Percentiles rank a stretch among this genome's conserved stretches.
Conservation (phyloP, 2,113 vertebrate species). For the Actenoides lindsayi region DNA sequence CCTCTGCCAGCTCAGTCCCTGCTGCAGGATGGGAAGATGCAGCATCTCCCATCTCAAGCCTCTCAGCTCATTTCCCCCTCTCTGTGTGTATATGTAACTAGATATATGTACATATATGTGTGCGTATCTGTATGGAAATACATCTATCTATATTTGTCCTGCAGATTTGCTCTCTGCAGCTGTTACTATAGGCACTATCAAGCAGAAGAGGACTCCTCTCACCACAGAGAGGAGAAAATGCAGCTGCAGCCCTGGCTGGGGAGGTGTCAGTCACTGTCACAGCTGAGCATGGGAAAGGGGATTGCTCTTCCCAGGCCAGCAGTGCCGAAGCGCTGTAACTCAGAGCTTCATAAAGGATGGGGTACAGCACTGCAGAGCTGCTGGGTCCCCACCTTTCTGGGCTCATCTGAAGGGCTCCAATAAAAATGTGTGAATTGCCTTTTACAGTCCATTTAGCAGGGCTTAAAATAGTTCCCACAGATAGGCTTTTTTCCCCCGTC, state of each 20-base stretch:
- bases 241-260: background rate
- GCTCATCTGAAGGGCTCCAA: background rate
- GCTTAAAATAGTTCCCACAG: background rate
- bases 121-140: background rate
- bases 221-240: background rate
- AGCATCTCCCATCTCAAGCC: background rate
- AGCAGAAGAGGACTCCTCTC: background rate
- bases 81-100: rapidly evolving
- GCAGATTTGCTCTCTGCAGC: background rate
- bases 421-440: background rate
- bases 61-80: background rate
- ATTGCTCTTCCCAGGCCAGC: background rate
- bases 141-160: rapidly evolving
- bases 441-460: background rate
- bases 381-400: background rate
- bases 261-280: background rate
- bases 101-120: rapidly evolving
- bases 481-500: rapidly evolving
- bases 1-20: background rate
- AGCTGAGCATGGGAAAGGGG: background rate
- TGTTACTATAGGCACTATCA: background rate
- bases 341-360: background rate
- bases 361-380: background rate
- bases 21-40: rapidly evolving
- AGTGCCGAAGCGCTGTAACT: background rate